Evolutionary conservation across 2,797 vertebrate species (phyloP), one percentile per base, ranked within the genome.

Genomic region (Artibeus jamaicensis): DNA sequence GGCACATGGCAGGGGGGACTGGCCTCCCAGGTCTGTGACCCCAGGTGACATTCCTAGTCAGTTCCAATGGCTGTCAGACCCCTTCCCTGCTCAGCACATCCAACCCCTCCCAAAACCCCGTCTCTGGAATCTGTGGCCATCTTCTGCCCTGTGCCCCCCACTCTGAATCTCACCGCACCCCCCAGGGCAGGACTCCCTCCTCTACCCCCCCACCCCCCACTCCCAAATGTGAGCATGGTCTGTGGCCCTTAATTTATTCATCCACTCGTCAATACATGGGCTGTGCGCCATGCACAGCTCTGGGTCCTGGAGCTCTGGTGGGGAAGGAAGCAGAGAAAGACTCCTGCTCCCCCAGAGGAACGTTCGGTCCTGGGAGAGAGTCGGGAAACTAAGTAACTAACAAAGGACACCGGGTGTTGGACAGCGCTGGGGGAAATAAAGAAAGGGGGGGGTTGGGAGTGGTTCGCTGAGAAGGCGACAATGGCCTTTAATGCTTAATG

Each of bases 51-150:
- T 22, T 19, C 37, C 84, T 18, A 29, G 22, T 42, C 48, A 29
- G 48, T 29, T 10, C 16, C 39, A 14, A 4, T 0, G 0, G 78
- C 57, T 2, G 7, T 73, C 0, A 0, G 34, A 15, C 5, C 62
- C 84, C 48, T 68, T 24, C 48, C 85, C 42, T 3, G 8, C 50
- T 57, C 26, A 16, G n/a, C 39, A 78, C 59, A 50, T 12, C 62
- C 46, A 15, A 42, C 26, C 73, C 62, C 22, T 76, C 22, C 76
- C 55, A 16, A 26, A 77, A 74, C 19, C 5, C 89, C 2, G 50
- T 76, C 53, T 59, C 86, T 22, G 1, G 59, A 83, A 70, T 21
- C 67, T 15, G 24, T 70, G 16, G 12, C 91, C 81, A 22, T 9
- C 42, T 59, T 29, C 68, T n/a, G 18, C 34, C 57, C 15, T 0